These are phyloP conservation scores for Camelus dromedarius DNA, from an alignment of 2,113 vertebrate species.

Conservation along the genomic window DNA sequence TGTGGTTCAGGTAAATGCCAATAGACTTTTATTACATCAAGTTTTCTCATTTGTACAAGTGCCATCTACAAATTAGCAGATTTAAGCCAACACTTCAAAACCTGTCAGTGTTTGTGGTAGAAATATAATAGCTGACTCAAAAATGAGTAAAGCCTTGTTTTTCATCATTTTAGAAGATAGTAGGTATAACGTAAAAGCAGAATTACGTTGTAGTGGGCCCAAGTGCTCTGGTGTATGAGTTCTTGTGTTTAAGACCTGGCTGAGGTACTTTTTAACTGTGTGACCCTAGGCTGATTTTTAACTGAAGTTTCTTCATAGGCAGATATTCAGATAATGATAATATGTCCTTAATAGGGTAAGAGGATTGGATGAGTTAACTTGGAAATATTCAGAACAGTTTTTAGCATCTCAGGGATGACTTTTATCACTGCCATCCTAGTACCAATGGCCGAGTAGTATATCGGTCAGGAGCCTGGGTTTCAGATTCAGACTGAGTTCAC, in stretches of 20 bases:
- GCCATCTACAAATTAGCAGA: not conserved
- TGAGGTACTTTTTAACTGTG: not conserved
- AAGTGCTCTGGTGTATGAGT: not conserved
- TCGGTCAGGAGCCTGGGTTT: not conserved
- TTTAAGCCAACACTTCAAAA: not conserved
- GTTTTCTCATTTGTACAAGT: not conserved
- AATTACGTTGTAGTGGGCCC: not conserved
- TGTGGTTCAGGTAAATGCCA: slow-evolving; percentile 94
- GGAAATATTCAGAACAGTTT: not conserved
- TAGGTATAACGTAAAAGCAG: not conserved
- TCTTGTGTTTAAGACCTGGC: not conserved
- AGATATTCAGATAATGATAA: not conserved
- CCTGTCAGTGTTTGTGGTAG: not conserved
- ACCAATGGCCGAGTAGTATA: not conserved
- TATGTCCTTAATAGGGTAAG: not conserved
- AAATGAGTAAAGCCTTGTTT: not conserved
- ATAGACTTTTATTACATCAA: not conserved
- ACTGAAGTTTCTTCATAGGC: not conserved
- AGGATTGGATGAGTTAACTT: not conserved
- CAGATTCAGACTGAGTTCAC: not conserved
- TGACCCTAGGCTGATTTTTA: not conserved
- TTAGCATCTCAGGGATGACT: not conserved
- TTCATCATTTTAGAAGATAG: not conserved
- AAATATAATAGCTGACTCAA: not conserved
- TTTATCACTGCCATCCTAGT: not conserved